Conservation (phyloP, 2,797 vertebrate genomes). For the Molossus molossus region DNA sequence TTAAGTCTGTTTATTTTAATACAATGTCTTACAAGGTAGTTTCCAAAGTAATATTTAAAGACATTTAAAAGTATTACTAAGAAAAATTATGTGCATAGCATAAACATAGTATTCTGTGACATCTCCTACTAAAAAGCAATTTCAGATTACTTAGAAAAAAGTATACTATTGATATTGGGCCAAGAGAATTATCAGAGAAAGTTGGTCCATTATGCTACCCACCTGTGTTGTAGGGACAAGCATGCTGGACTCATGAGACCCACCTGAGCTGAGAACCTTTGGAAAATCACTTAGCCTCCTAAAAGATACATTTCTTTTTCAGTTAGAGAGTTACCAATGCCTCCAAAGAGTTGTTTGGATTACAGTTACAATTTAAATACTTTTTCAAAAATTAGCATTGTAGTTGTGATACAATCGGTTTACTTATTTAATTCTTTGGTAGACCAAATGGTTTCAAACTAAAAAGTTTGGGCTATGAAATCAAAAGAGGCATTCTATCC, state of each 20-base stretch:
- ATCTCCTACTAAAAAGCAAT: background rate
- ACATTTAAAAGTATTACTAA: conserved; percentile 31
- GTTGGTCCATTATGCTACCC: conserved; percentile 4
- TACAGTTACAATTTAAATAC: background rate
- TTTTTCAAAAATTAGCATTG: background rate
- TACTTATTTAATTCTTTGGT: conserved; percentile 41
- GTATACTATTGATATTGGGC: background rate
- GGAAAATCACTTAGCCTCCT: conserved; percentile 54
- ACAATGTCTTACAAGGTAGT: background rate
- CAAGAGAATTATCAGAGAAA: conserved; percentile 61
- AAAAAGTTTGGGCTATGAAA: conserved; percentile 43
- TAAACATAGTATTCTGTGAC: conserved; percentile 43
- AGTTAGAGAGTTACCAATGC: conserved; percentile 11
- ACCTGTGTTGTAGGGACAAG: background rate
- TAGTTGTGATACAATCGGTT: conserved; percentile 5
- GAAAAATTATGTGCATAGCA: background rate
- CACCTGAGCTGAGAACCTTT: background rate
- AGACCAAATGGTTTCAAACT: conserved; percentile 36
- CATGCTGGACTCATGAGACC: background rate
- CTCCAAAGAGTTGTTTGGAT: conserved; percentile 19
- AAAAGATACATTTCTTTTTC: conserved; percentile 24
- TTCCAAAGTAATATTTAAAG: conserved; percentile 51
- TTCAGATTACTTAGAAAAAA: conserved; percentile 43
- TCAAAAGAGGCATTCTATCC: background rate
- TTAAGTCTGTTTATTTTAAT: conserved; percentile 42